These are phyloP conservation scores for Hyaena hyaena DNA, from an alignment of 2,113 vertebrate species.

Conservation along the genomic window DNA sequence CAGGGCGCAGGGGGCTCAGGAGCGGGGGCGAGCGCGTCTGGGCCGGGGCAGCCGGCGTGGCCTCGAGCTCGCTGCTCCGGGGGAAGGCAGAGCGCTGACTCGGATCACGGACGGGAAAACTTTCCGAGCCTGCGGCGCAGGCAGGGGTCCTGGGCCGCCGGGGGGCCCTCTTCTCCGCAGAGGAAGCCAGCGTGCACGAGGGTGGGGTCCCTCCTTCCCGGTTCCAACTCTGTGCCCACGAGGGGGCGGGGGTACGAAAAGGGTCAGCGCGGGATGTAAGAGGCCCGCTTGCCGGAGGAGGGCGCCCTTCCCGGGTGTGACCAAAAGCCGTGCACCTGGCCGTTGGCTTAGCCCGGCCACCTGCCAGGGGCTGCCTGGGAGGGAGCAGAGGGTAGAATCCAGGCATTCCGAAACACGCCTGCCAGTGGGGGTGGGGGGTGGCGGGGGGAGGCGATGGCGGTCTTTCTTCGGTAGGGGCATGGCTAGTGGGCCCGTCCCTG, in stretches of 20 bases:
- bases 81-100: background rate
- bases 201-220: background rate
- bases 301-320: constrained; percentile 65
- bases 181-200: background rate
- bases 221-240: background rate
- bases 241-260: background rate
- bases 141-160: background rate
- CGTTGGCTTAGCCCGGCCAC: background rate
- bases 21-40: background rate
- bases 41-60: background rate
- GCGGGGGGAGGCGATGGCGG: background rate
- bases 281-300: constrained; percentile 51
- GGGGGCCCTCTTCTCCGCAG: background rate
- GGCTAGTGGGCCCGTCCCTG: background rate
- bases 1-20: background rate
- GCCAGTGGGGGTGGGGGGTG: background rate
- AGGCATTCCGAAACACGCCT: background rate
- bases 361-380: background rate
- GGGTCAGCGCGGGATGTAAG: background rate
- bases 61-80: background rate
- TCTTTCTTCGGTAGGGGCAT: background rate
- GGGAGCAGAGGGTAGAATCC: background rate
- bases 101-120: background rate
- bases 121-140: constrained; percentile 13
- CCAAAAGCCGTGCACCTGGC: background rate